phyloP scores from a whole-genome alignment of 2,797 vertebrate species.

The Chanos chanos region DNA sequence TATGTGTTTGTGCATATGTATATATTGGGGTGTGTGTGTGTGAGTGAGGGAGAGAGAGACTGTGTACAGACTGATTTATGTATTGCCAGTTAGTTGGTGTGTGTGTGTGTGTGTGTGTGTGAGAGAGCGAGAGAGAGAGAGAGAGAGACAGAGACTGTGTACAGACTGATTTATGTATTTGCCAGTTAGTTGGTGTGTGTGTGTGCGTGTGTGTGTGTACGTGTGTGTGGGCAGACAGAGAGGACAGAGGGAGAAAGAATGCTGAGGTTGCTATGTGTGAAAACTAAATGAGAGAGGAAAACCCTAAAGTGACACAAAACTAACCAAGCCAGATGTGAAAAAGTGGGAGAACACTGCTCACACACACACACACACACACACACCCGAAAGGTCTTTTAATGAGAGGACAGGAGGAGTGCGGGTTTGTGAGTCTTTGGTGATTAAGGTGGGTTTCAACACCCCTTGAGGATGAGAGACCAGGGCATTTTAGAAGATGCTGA shows the following conservation, averaged over 20 bases:
- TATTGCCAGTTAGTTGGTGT: too few species aligned
- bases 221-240: slow-evolving; percentile 12
- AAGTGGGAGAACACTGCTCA: slow-evolving; percentile 23
- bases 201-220: slow-evolving; percentile 7
- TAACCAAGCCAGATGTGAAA: slow-evolving; percentile 2
- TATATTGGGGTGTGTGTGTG: too few species aligned
- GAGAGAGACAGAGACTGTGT: too few species aligned
- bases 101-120: background rate
- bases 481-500: slow-evolving; percentile 28
- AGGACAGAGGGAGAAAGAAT: slow-evolving; percentile 39
- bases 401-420: slow-evolving; percentile 5
- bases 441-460: too few species aligned
- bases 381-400: slow-evolving; percentile 1
- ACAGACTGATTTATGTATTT: too few species aligned
- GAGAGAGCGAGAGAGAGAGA: too few species aligned
- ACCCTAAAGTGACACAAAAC: slow-evolving; percentile 6
- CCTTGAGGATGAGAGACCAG: background rate
- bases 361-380: background rate
- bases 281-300: slow-evolving; percentile 3
- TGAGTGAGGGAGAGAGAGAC: too few species aligned
- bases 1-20: too few species aligned
- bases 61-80: too few species aligned
- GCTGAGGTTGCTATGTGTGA: slow-evolving; percentile 29
- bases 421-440: slow-evolving; percentile 5
- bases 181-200: too few species aligned